A percentile compares a stretch with the other conserved stretches of the same genome.
Conservation (phyloP, 2,888 invertebrate species). For the Malacosoma neustria region DNA sequence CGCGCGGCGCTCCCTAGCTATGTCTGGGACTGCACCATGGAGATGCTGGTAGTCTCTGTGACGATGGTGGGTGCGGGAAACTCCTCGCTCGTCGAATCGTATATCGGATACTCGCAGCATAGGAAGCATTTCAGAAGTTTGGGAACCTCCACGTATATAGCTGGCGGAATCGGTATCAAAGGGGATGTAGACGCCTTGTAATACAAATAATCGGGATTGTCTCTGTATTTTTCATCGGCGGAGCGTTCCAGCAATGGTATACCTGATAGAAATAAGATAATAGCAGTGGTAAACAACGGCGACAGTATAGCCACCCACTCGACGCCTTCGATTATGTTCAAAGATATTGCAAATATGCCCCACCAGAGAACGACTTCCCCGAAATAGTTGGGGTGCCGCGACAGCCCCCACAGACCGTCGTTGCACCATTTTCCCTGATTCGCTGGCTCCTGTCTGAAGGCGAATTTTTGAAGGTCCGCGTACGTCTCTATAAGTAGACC, state of each 20-base stretch:
- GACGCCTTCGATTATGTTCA: conserved; percentile 87
- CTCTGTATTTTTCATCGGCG: conserved; percentile 91
- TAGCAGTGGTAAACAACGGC: conserved; percentile 89
- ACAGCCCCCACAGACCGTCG: conserved; percentile 90
- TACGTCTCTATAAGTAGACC: conserved; percentile 92
- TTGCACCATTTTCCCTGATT: conserved; percentile 96
- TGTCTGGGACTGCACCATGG: conserved; percentile 81
- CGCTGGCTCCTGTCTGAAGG: conserved; percentile 89
- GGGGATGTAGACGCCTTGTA: conserved; percentile 93
- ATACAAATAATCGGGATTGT: conserved; percentile 88
- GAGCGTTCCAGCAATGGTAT: conserved; percentile 91
- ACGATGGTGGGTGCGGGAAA: conserved; percentile 77
- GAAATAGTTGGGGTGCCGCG: conserved; percentile 95
- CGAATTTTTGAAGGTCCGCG: conserved; percentile 94
- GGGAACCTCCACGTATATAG: conserved; percentile 91
- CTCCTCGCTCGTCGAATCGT: conserved; percentile 82
- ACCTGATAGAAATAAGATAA: conserved; percentile 92
- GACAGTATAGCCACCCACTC: conserved; percentile 92
- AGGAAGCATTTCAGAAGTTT: conserved; percentile 86
- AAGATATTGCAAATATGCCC: conserved; percentile 92
- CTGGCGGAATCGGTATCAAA: conserved; percentile 90
- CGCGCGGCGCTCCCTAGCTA: conserved; percentile 77
- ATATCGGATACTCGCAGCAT: conserved; percentile 93
- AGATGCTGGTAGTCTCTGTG: conserved; percentile 82
- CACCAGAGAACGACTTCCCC: conserved; percentile 96